Evolutionary conservation across 2,113 vertebrate genomes (phyloP), one percentile per base, ranked within the genome.

Genomic region (Spheniscus mendiculus): DNA sequence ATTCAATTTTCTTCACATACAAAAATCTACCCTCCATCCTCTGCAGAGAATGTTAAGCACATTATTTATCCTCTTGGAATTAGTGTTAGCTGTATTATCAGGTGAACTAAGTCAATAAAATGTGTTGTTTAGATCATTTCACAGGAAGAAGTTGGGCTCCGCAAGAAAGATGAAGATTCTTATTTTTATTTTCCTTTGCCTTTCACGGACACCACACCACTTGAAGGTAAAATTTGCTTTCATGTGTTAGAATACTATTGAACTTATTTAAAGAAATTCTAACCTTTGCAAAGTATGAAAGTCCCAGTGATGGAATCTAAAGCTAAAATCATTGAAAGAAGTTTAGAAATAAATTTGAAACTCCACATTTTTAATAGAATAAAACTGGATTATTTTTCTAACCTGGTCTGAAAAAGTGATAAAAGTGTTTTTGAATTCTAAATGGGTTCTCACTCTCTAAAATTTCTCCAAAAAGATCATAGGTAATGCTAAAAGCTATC

Each of bases 1-100:
- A 97, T 97, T 96, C 80, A 90, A 95, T 97, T 98, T 97, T 95
- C 90, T 88, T 93, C 83, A 81, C 36, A 89, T 38, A 76, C 62
- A 90, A 87, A 89, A 82, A 66, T 55, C 61, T 88, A 92, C 29
- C 15, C 36, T 93, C 47, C 19, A 79, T 86, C 11, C 52, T 96
- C 79, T 90, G 34, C 10, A 69, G 88, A 93, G 52, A 34, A 4
- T 87, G 21, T 80, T 96, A 96, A 97, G n/a, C 56, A 92, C 58
- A 87, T 97, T 96, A 91, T 95, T 96, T 96, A 80, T 90, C 52
- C 93, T 89, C 87, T 62, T 91, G 95, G 38, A n/a, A 63, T 83
- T 78, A 52, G 25, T 32, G 42, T 87, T 83, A 72, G 73, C 34
- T 92, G 9, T 72, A 72, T 84, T 91, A 81, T 87, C 78, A 73